Base-by-base conservation (phyloP, 2,797 vertebrate genomes). In the Siniperca undulata region DNA sequence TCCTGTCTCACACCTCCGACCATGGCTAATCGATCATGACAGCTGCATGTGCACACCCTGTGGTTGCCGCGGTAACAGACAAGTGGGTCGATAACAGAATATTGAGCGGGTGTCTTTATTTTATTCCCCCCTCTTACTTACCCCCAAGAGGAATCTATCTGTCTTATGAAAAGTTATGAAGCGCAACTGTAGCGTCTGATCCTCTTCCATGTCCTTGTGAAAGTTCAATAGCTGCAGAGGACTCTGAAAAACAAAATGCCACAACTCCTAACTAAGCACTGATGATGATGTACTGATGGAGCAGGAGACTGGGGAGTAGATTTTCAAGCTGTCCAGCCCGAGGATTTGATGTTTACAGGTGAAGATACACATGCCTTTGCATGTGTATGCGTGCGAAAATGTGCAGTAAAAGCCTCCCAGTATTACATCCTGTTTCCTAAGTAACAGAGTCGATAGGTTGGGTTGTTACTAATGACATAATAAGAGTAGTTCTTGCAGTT, bases 51-150 rank as follows among this genome's bases (percentile, higher is more conserved):
- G 86, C 76, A 24, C 80, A 52, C 86, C 86, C 80, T 20, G 66
- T 62, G 70, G 89, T 93, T 88, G 80, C 91, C 68, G 67, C 59
- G 74, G 91, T 85, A 89, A 93, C 92, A 86, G 92, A 87, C 85
- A 61, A 76, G 74, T 80, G 74, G 90, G 87, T 90, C 90, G 83
- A 93, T 88, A 78, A 78, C 62, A 68, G 89, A 91, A 89, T 90
- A 91, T 88, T 81, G 90, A 92, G 82, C 40, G 53, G 70, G 76
- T 68, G 78, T 89, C 78, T 87, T 86, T 84, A 75, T 83, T 87
- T 84, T 77, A 44, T 60, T 20, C n/a, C 24, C 48, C 6, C 27
- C 12, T 24, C 40, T 68, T 71, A 40, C 82, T 66, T 60, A 27
- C 44, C 58, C 76, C 52, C 70, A 24, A 70, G 66, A 86, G 78